Conservation (phyloP, 2,113 vertebrate genomes). For the Elephas maximus region DNA sequence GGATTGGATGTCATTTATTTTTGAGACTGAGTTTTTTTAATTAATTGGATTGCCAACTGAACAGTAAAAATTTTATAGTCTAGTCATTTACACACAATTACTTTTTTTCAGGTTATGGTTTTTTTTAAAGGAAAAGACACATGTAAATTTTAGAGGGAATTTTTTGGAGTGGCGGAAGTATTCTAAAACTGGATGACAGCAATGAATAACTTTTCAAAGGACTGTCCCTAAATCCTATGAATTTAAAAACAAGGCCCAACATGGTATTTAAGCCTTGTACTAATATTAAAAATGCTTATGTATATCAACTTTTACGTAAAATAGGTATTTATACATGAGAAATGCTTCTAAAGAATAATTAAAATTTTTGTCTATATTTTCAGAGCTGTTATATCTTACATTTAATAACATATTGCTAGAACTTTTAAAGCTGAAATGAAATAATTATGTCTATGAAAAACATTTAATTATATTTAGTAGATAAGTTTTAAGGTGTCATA, state of each 20-base stretch:
- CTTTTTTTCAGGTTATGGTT: neutral
- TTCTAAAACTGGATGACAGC: neutral
- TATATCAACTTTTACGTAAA: neutral
- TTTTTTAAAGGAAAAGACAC: conserved; percentile 3
- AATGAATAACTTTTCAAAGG: neutral
- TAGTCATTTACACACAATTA: conserved; percentile 16
- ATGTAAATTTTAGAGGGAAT: neutral
- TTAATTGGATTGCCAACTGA: conserved; percentile 10
- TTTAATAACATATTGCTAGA: conserved; percentile 59
- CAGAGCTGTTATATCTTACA: conserved; percentile 47
- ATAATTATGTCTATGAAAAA: conserved; percentile 65
- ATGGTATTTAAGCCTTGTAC: conserved; percentile 40
- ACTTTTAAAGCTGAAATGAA: conserved; percentile 47
- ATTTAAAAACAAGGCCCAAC: conserved; percentile 18
- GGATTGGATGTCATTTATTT: conserved; percentile 27
- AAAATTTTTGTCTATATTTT: conserved; percentile 38
- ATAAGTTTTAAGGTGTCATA: conserved; percentile 57
- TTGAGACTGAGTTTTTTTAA: conserved; percentile 52
- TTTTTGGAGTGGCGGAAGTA: neutral
- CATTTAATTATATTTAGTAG: conserved; percentile 63
- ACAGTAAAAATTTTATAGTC: neutral
- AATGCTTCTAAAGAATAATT: conserved; percentile 26
- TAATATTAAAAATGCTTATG: conserved; percentile 18
- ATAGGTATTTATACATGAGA: neutral
- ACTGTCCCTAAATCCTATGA: conserved; percentile 30